These are phyloP conservation scores for Burhinus bistriatus DNA, from an alignment of 2,113 vertebrate genomes.

Conservation along the genomic window DNA sequence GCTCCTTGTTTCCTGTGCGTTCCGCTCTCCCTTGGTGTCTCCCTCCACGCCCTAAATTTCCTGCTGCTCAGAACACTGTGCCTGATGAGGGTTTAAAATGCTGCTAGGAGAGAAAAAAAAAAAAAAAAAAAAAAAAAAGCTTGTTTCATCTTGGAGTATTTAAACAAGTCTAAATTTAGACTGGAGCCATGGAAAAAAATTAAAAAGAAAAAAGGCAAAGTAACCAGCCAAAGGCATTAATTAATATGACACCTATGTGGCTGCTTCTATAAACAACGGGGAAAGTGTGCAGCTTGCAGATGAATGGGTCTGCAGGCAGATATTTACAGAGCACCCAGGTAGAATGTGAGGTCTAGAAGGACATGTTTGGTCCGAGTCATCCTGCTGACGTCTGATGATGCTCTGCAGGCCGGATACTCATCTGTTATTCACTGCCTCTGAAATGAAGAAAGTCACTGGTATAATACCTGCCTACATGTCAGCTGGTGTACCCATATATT, in stretches of 20 bases:
- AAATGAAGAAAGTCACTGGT: not conserved
- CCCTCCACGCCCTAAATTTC: not conserved
- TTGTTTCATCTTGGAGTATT: constrained; percentile 1
- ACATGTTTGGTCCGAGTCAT: accelerated
- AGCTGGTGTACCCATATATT: too few species aligned
- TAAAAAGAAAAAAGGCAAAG: not conserved
- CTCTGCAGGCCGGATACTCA: not conserved
- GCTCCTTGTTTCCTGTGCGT: not conserved
- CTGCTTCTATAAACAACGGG: not conserved
- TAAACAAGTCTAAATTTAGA: constrained; percentile 55
- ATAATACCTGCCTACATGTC: not conserved
- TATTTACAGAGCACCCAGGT: not conserved
- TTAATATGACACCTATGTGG: constrained; percentile 4
- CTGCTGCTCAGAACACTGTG: not conserved
- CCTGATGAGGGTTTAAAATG: constrained; percentile 5
- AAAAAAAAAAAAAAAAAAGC: not conserved
- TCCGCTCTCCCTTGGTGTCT: not conserved
- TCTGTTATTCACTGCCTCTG: not conserved
- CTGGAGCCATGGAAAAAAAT: not conserved
- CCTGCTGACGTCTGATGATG: not conserved
- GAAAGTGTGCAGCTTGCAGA: not conserved
- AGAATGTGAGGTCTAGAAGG: not conserved
- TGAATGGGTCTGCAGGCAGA: not conserved
- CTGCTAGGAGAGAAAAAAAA: not conserved
- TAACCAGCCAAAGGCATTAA: not conserved